Base-by-base conservation (phyloP, 2,888 invertebrate genomes). In the Endotricha flammealis region DNA sequence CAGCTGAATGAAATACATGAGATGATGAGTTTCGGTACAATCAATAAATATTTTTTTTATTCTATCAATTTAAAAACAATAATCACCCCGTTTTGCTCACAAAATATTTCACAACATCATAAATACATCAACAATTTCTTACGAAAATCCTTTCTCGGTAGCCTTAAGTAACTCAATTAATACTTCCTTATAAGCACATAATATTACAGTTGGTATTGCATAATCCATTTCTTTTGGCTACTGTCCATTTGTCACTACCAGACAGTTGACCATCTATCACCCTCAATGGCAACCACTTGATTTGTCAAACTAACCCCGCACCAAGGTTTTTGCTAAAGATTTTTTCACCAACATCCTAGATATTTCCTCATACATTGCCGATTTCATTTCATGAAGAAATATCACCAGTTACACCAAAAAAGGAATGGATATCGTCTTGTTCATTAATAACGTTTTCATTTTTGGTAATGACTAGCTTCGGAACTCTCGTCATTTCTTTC, bases 231-330 rank as follows among this genome's bases (percentile, higher is more conserved):
- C 44, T 45, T 52, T 42, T 36, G 36, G 36, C 39, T 39, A 20
- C 33, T 11, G 44, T 50, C 39, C 55, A 57, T 59, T 57, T 59
- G 57, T 54, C 57, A 54, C 30, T 39, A 29, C 29, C 27, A 20
- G 52, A 51, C 55, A 49, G 51, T 46, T 47, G 47, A 36, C 46
- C 57, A 64, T 64, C 57, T 56, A 64, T 64, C 62, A 61, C 55
- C 52, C 51, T 55, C 50, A 48, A 53, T 52, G 43, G 47, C 45
- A 45, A 36, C 49, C 50, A 55, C 57, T 60, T 55, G 61, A 53
- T 57, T 59, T 64, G 63, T 57, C 61, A 57, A 57, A 54, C 41
- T 33, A 34, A 31, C 36, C 41, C 32, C 28, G 23, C 41, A 41
- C 41, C 32, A 36, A 23, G 29, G 24, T 35, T 22, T 28, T 28